Evolutionary conservation across 1,140 invertebrate species (phyloP), one percentile per base, ranked within the genome.

Genomic region (Metopolophium dirhodum): DNA sequence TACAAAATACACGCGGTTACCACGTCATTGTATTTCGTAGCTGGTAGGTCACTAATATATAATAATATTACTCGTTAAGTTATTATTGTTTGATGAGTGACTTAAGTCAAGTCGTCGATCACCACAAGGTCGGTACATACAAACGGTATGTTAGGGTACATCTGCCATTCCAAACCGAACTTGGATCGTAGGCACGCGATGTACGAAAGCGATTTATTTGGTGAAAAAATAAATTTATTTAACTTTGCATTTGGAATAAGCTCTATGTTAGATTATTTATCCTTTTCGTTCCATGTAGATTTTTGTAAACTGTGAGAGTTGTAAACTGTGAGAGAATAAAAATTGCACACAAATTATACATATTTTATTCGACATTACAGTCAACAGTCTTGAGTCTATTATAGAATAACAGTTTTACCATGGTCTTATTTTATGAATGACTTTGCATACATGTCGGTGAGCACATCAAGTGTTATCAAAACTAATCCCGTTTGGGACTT

Each of bases 281-380:
- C 57, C 49, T 51, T 61, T 61, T 61, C 23, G 26, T 30, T 26
- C 2, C 26, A 61, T 61, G 26, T 8, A 7, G 2, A 61, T 61
- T 26, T 7, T 57, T 57, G 7, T 57, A 57, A 57, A 8, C 54
- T 2, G 26, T 61, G 26, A 2, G 26, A 61, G 0, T 57, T 57
- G 7, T 57, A 57, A 57, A 8, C 54, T 2, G 26, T 61, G 26
- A 2, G 26, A 61, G 0, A 61, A 61, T 61, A 26, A 7, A n/a
- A 68, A 68, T 68, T n/a, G 57, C 8, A 61, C 7, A 61, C 7
- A 26, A 68, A 11, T 68, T 68, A 14, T 30, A n/a, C n/a, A 4
- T n/a, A n/a, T n/a, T 77, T 77, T n/a, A 77, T 77, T 77, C n/a
- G 61, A 77, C n/a, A 77, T 77, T 77, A n/a, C 51, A 54, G 22